These are phyloP conservation scores for Girardinichthys multiradiatus DNA, from an alignment of 2,113 vertebrate genomes.

Conservation along the genomic window DNA sequence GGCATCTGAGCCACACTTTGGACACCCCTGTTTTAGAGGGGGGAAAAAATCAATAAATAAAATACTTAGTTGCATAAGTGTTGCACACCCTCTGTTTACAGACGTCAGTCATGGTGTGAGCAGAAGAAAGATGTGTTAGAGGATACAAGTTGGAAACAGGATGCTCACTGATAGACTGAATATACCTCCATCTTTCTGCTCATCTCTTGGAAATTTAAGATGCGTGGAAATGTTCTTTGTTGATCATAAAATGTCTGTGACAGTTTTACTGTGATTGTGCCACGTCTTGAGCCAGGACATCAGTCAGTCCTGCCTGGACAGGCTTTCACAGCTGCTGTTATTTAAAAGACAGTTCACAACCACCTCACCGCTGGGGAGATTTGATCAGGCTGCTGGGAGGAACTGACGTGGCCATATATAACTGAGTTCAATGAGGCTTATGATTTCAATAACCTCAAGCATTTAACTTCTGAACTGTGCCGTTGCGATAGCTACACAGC, in stretches of 20 bases:
- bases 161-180: neutral
- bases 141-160: slow-evolving; percentile 1
- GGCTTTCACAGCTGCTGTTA: slow-evolving; percentile 74
- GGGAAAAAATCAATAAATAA: too few species aligned
- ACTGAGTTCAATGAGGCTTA: too few species aligned
- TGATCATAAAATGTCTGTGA: slow-evolving; percentile 72
- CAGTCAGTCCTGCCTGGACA: slow-evolving; percentile 42
- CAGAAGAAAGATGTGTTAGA: slow-evolving; percentile 4
- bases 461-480: too few species aligned
- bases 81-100: too few species aligned
- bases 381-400: too few species aligned
- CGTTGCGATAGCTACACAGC: too few species aligned
- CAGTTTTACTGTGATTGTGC: slow-evolving; percentile 73
- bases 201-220: slow-evolving; percentile 68
- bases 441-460: too few species aligned
- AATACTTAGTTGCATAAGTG: too few species aligned
- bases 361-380: slow-evolving; percentile 8
- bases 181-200: slow-evolving; percentile 50
- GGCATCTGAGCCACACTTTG: too few species aligned
- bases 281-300: slow-evolving; percentile 62
- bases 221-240: slow-evolving; percentile 59
- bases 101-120: neutral
- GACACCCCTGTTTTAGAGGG: too few species aligned
- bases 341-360: slow-evolving; percentile 68
- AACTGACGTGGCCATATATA: too few species aligned